Evolutionary conservation across 2,888 invertebrate species (phyloP), one percentile per base, ranked within the genome.

Genomic region (Epirrita christyi): DNA sequence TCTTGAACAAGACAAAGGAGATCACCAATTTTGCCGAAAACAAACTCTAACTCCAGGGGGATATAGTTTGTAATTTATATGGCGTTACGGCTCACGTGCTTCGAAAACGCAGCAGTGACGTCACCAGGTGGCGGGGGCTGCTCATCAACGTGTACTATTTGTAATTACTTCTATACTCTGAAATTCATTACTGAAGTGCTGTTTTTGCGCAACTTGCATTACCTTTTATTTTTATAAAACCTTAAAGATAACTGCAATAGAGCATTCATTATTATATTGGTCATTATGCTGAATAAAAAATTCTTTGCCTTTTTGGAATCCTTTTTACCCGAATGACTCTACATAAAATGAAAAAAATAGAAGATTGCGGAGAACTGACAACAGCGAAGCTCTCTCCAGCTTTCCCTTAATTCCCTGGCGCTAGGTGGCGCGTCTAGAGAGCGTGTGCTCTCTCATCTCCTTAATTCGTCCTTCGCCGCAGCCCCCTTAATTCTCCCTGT

Each of bases 391-490:
- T 64, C 63, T 64, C 63, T 64, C 55, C 61, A 60, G 64, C 67
- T 69, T 68, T 81, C 77, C 80, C 82, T 81, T 87, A 86, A 88
- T 88, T 86, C 87, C 85, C 83, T 78, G 80, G 81, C 75, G 77
- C 78, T 83, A 86, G 85, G 85, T 83, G 84, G 84, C 84, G 83
- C 83, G 86, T 85, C 89, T 89, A 88, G 86, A 88, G 89, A 90
- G 87, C 86, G 88, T 85, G 86, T 86, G 88, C 90, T 91, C 89
- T 90, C 90, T 90, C 90, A 90, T 91, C 92, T 92, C 91, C 92
- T 92, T 91, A 92, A 90, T 90, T 92, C 89, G 92, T 91, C 92
- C 92, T 91, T 91, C 92, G 90, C 89, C 89, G 81, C 90, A 90
- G 80, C 90, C 90, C 90, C 90, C 91, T 85, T 81, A 79, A 81